Base-by-base conservation (phyloP, 2,888 invertebrate genomes). In the Drepana falcataria region DNA sequence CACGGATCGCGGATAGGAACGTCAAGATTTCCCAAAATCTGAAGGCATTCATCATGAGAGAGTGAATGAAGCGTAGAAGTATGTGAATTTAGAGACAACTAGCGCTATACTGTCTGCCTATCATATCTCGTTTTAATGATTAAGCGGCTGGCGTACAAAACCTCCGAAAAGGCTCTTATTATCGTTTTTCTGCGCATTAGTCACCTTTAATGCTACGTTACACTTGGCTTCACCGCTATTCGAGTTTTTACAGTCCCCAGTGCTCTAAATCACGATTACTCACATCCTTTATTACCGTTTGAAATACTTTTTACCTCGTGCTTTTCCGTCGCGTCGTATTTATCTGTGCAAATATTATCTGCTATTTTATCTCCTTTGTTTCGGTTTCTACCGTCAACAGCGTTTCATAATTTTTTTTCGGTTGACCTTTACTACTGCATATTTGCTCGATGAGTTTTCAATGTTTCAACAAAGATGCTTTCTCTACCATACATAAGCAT, bases 171-270 rank as follows among this genome's bases (percentile, higher is more conserved):
- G 57, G 61, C 59, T 63, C 52, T 61, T 53, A 51, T 51, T 55
- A 48, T 57, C 55, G 65, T 62, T 68, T 53, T 64, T 64, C 55
- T 55, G 41, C 35, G 41, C 51, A 61, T 60, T 60, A 63, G 51
- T 55, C 57, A 55, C 52, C 53, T 57, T 63, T 60, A 61, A 52
- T 48, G 58, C 56, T 51, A 52, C 37, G 58, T 61, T 59, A 48
- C 55, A 60, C 60, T 56, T 65, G 59, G 60, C 37, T 58, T 48
- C 52, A 60, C 56, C 53, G 55, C 33, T 52, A 56, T n/a, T 49
- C 53, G 5, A 35, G 53, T 64, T 64, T 44, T 63, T 60, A 55
- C 49, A 6, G 49, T 48, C 48, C 49, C 33, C 21, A 37, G 4
- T 58, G 48, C 55, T 57, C 54, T 41, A 54, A 47, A 52, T 51